A percentile compares a stretch with the other conserved stretches of the same genome.
These are phyloP conservation scores for Yponomeuta cagnagella DNA, from an alignment of 2,888 invertebrate genomes.

Conservation along the genomic window DNA sequence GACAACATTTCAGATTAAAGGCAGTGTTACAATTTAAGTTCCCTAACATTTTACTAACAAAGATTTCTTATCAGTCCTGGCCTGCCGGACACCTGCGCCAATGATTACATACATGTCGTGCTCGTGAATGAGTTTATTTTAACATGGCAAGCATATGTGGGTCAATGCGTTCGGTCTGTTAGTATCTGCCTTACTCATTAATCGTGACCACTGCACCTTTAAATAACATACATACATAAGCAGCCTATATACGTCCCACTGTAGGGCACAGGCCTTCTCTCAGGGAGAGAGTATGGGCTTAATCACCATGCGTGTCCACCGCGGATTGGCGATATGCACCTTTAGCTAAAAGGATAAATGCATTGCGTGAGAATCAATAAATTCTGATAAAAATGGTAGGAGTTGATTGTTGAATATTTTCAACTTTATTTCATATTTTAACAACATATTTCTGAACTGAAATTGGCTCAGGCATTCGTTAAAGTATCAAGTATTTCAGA, in stretches of 20 bases:
- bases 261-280: too few relatives aligned
- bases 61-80: constrained; percentile 6
- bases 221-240: constrained; percentile 3
- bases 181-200: constrained; percentile 26
- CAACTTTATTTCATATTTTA: too few relatives aligned
- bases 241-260: too few relatives aligned
- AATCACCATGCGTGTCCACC: too few relatives aligned
- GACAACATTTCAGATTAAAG: too few relatives aligned
- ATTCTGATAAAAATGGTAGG: not conserved
- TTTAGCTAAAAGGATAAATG: constrained; percentile 45
- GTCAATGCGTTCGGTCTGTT: constrained; percentile 52
- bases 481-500: not conserved
- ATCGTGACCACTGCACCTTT: constrained; percentile 42
- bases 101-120: constrained; percentile 20
- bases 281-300: too few relatives aligned
- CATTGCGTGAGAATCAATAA: constrained; percentile 29
- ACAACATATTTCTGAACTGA: too few relatives aligned
- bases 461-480: not conserved
- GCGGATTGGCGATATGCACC: constrained; percentile 21
- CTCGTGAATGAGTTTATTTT: constrained; percentile 45
- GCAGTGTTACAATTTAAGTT: too few relatives aligned
- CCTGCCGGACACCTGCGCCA: not conserved
- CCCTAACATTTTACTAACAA: too few relatives aligned
- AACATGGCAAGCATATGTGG: constrained; percentile 50
- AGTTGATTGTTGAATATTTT: not conserved